phyloP scores from a whole-genome alignment of 2,797 vertebrate species.

The Apogon talboti region DNA sequence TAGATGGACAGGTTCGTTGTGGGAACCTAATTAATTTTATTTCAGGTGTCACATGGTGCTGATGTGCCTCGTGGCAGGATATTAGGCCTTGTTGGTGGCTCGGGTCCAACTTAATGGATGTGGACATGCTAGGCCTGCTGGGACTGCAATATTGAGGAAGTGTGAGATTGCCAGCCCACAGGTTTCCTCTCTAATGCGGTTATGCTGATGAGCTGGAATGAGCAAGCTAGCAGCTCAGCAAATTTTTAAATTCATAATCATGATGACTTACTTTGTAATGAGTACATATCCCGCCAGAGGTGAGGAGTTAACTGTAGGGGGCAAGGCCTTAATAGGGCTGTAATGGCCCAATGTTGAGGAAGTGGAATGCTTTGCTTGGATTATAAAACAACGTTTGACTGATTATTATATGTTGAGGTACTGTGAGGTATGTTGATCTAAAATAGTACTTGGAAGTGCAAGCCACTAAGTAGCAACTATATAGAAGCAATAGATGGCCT shows the following conservation, averaged over 20 bases:
- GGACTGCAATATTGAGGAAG: conserved; percentile 77
- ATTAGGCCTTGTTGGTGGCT: conserved; percentile 72
- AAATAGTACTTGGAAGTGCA: conserved; percentile 19
- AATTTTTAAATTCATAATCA: conserved; percentile 83
- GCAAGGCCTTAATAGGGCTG: conserved; percentile 52
- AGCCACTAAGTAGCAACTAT: conserved; percentile 25
- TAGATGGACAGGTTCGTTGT: conserved; percentile 64
- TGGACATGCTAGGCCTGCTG: conserved; percentile 76
- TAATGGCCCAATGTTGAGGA: conserved; percentile 56
- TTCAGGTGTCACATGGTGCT: conserved; percentile 67
- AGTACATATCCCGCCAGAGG: conserved; percentile 72
- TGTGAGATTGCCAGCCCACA: conserved; percentile 79
- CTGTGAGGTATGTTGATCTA: conserved; percentile 27
- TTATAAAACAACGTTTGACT: conserved; percentile 44
- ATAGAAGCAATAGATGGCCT: conserved; percentile 41
- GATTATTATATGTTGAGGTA: conserved; percentile 40
- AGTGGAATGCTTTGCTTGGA: conserved; percentile 35
- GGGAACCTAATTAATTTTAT: conserved; percentile 77
- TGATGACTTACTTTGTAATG: conserved; percentile 82
- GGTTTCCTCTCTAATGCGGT: conserved; percentile 80
- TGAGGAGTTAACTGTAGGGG: conserved; percentile 67
- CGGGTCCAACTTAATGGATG: conserved; percentile 76
- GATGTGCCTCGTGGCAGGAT: conserved; percentile 64
- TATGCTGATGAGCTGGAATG: conserved; percentile 83
- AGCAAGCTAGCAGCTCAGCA: conserved; percentile 79